These are phyloP conservation scores for Passerculus sandwichensis DNA, from an alignment of 2,797 vertebrate genomes.

Conservation along the genomic window DNA sequence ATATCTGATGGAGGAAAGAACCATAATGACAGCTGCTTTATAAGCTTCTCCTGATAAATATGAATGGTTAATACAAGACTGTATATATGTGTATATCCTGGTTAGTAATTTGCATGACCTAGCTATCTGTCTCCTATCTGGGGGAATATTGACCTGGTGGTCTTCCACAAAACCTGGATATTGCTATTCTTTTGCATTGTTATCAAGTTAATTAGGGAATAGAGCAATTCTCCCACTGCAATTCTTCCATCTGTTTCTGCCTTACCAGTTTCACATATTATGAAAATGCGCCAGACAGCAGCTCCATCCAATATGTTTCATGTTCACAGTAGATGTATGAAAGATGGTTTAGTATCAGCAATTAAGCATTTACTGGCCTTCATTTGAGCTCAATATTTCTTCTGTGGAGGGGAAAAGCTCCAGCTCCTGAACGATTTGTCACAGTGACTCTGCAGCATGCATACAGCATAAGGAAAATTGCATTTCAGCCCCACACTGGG, in stretches of 20 bases:
- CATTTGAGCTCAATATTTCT: constrained; percentile 58
- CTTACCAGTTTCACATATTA: constrained; percentile 68
- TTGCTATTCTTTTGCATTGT: constrained; percentile 64
- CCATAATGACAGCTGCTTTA: neutral
- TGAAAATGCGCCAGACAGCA: constrained; percentile 70
- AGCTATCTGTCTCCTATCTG: neutral
- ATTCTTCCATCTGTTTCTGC: constrained; percentile 74
- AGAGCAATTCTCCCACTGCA: constrained; percentile 68
- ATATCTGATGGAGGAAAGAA: neutral
- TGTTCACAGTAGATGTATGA: constrained; percentile 56
- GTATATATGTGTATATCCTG: neutral
- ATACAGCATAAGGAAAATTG: neutral
- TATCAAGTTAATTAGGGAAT: constrained; percentile 67
- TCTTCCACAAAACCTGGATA: constrained; percentile 52
- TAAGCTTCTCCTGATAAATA: neutral
- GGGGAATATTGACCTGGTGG: neutral
- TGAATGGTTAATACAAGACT: neutral
- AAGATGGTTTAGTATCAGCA: constrained; percentile 45
- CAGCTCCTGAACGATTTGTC: constrained; percentile 25
- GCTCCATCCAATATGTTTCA: constrained; percentile 68
- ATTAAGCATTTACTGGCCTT: constrained; percentile 51
- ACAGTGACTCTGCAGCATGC: neutral
- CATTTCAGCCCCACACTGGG: neutral
- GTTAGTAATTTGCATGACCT: neutral
- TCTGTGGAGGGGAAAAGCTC: neutral